Evolutionary conservation across 2,113 vertebrate species (phyloP).

Genomic region (Amphilophus citrinellus): DNA sequence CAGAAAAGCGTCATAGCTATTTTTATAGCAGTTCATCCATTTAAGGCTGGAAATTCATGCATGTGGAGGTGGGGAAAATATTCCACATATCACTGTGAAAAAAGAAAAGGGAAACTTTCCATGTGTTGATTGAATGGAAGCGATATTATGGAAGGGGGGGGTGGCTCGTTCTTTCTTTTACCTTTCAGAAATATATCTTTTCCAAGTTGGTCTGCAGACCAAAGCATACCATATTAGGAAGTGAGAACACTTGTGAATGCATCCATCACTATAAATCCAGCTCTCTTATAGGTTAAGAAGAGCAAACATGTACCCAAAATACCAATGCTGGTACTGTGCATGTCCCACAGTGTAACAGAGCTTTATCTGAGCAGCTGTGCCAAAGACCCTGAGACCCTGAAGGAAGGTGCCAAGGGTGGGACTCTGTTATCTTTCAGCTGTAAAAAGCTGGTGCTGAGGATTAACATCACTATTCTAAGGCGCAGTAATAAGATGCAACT

Average conservation of each 20-base stretch:
- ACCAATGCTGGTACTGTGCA: constrained; percentile 14
- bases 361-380: constrained; percentile 54
- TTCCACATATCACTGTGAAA: constrained; percentile 1
- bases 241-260: background rate
- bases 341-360: constrained; percentile 36
- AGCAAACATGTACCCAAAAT: constrained; percentile 20
- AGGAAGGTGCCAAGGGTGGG: constrained; percentile 36
- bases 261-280: background rate
- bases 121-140: constrained; percentile 5
- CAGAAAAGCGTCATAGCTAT: background rate
- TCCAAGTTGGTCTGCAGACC: background rate
- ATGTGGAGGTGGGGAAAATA: background rate
- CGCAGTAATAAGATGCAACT: constrained; percentile 46
- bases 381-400: constrained; percentile 34
- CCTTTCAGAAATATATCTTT: constrained; percentile 1
- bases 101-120: background rate
- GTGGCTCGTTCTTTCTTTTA: background rate
- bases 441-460: constrained; percentile 37
- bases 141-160: background rate
- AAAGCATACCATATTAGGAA: background rate
- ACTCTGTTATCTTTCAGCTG: constrained; percentile 48
- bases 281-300: background rate
- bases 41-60: constrained; percentile 1
- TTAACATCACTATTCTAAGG: constrained; percentile 64
- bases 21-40: constrained; percentile 10